phyloP scores from a whole-genome alignment of 1,140 invertebrate species.

The Drosophila watanabei region DNA sequence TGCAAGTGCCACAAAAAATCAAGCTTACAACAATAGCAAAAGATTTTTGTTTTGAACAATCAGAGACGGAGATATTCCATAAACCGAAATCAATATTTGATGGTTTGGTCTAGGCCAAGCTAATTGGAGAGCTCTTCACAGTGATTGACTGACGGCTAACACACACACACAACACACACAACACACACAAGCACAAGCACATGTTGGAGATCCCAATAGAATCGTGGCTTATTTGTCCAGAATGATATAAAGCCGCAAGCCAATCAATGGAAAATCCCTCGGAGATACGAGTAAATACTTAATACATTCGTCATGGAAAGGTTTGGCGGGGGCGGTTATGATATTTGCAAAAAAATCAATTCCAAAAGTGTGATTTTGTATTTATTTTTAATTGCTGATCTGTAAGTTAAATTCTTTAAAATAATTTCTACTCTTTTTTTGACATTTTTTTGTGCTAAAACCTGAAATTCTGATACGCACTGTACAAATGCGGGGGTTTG shows the following conservation, averaged over 20 bases:
- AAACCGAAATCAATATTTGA: slow-evolving; percentile 38
- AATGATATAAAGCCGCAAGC: slow-evolving; percentile 30
- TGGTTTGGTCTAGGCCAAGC: slow-evolving; percentile 32
- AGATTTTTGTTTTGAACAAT: slow-evolving; percentile 9
- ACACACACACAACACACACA: slow-evolving; percentile 3
- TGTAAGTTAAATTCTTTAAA: too few species aligned
- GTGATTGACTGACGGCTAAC: slow-evolving; percentile 38
- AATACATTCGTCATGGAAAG: slow-evolving; percentile 21
- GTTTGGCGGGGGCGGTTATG: slow-evolving; percentile 1
- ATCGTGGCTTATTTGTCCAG: slow-evolving; percentile 26
- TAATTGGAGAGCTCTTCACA: slow-evolving; percentile 48
- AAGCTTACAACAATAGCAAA: slow-evolving; percentile 1
- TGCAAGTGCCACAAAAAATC: slow-evolving; percentile 2
- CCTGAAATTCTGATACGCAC: slow-evolving; percentile 13
- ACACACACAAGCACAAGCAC: slow-evolving; percentile 1
- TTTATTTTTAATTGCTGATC: not conserved
- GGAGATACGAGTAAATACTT: slow-evolving; percentile 21
- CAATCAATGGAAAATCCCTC: slow-evolving; percentile 40
- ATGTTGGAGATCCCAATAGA: slow-evolving; percentile 22
- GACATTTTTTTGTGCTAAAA: not conserved
- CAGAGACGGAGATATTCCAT: slow-evolving; percentile 13
- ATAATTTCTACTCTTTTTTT: not conserved
- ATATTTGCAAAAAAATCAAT: not conserved
- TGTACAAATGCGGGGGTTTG: slow-evolving; percentile 10
- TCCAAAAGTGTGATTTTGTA: not conserved